Conservation (phyloP, 2,888 invertebrate genomes). For the Autographa gamma region DNA sequence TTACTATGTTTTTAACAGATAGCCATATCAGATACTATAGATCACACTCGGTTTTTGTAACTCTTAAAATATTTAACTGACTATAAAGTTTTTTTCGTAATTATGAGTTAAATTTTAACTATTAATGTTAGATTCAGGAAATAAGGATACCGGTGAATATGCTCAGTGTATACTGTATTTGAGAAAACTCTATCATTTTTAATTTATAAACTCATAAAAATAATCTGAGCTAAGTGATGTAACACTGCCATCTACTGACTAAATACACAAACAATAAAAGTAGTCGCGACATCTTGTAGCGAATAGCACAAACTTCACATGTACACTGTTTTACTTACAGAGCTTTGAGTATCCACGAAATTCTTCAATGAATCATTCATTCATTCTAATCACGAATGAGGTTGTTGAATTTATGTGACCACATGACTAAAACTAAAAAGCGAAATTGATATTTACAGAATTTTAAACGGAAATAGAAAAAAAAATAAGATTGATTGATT, state of each 20-base stretch:
- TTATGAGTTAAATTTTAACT: too few relatives aligned
- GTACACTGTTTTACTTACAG: conserved; percentile 11
- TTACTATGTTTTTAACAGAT: conserved; percentile 19
- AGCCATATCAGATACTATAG: not conserved
- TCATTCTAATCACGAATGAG: conserved; percentile 13
- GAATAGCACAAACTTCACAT: not conserved
- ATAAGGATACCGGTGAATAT: too few relatives aligned
- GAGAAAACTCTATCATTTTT: too few relatives aligned
- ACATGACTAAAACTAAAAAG: not conserved
- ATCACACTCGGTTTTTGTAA: conserved; percentile 2
- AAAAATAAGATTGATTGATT: too few relatives aligned
- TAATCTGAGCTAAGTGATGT: not conserved
- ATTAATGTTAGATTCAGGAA: too few relatives aligned
- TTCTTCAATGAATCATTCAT: not conserved
- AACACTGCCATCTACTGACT: not conserved
- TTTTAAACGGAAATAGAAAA: too few relatives aligned
- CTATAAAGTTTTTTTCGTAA: not conserved
- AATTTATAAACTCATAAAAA: too few relatives aligned
- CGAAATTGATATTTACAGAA: too few relatives aligned
- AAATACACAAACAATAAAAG: not conserved
- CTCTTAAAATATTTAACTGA: not conserved
- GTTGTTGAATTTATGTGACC: not conserved
- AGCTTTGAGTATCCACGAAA: conserved; percentile 1
- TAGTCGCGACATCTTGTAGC: conserved; percentile 23
- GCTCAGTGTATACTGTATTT: too few relatives aligned